These are phyloP conservation scores for Acropternis orthonyx DNA, from an alignment of 2,797 vertebrate genomes.

Conservation along the genomic window DNA sequence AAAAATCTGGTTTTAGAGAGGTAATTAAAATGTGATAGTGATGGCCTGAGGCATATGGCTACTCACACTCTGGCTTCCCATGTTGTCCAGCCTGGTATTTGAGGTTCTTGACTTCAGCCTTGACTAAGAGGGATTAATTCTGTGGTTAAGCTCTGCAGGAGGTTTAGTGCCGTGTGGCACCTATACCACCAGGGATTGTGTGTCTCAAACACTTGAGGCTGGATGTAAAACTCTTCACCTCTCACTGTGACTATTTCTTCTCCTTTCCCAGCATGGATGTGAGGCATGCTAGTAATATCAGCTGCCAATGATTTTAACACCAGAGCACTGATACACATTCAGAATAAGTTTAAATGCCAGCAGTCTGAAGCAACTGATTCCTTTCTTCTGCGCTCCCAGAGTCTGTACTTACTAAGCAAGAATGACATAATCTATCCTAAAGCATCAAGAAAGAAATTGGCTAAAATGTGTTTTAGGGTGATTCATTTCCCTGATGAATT, in stretches of 20 bases:
- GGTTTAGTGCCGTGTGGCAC: neutral
- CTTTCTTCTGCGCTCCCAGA: neutral
- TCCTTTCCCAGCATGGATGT: neutral
- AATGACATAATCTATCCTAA: neutral
- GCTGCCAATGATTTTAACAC: neutral
- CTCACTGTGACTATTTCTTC: neutral
- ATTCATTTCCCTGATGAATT: neutral
- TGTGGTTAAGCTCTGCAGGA: neutral
- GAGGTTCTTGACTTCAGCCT: neutral
- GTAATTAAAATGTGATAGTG: neutral
- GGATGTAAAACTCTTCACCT: neutral
- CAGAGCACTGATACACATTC: rapidly evolving
- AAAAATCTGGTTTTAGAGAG: neutral
- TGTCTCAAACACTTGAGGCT: neutral
- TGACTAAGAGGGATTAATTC: neutral
- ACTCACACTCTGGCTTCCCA: neutral
- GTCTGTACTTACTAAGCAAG: neutral
- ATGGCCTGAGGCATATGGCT: neutral
- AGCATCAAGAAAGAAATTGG: neutral
- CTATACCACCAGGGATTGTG: neutral
- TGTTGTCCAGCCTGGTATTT: no score
- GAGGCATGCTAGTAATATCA: neutral
- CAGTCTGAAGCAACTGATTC: neutral
- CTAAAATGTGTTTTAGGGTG: neutral
- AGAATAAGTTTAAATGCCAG: neutral